A percentile compares a stretch with the other conserved stretches of the same genome.
Conservation (phyloP, 2,797 vertebrate genomes). For the Rachycentron canadum region DNA sequence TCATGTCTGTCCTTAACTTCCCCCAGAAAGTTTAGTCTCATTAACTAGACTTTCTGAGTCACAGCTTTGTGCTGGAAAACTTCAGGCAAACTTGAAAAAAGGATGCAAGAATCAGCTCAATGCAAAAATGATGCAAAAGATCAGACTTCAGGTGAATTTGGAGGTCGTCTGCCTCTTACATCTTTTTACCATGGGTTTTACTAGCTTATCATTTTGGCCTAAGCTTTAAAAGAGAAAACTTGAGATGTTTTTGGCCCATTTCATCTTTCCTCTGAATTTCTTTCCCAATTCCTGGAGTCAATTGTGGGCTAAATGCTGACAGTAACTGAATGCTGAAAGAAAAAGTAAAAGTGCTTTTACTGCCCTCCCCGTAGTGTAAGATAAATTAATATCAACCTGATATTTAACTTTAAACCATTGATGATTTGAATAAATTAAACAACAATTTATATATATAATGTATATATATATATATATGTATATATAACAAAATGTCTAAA, state of each 20-base stretch:
- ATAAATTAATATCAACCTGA: background rate
- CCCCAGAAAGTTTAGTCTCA: conserved; percentile 40
- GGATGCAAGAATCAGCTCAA: background rate
- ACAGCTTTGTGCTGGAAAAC: conserved; percentile 13
- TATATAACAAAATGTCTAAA: no score
- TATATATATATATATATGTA: no score
- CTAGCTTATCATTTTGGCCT: background rate
- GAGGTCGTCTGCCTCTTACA: no score
- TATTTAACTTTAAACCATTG: background rate
- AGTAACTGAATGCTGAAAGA: background rate
- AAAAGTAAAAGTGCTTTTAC: background rate
- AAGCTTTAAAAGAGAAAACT: background rate
- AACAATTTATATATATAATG: no score
- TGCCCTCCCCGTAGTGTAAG: no score
- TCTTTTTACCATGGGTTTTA: background rate
- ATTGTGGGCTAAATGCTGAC: background rate
- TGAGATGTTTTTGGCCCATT: background rate
- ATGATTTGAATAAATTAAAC: background rate
- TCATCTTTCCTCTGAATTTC: background rate
- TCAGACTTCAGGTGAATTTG: background rate
- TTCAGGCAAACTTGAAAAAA: conserved; percentile 36
- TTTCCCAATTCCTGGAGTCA: background rate
- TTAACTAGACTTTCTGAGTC: conserved; percentile 39
- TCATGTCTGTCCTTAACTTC: conserved; percentile 32
- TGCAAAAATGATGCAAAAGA: conserved; percentile 1